Percentiles rank a stretch among this genome's conserved stretches.
Evolutionary conservation across 2,113 vertebrate genomes (phyloP).

Genomic region (Lucifuga dentata): DNA sequence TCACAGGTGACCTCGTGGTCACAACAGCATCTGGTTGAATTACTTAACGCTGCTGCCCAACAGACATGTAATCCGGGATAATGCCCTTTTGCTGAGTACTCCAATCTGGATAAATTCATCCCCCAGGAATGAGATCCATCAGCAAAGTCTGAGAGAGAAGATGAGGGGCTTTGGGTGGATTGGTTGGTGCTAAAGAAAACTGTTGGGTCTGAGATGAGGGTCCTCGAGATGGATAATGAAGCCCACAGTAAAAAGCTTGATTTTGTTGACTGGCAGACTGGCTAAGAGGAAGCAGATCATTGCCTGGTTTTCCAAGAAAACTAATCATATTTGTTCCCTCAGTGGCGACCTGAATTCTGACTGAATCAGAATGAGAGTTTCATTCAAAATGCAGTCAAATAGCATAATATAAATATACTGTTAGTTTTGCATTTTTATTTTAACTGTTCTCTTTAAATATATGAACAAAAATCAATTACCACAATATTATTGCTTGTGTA

Average conservation of each 20-base stretch:
- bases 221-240: slow-evolving; percentile 74
- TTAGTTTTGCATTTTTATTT: slow-evolving; percentile 18
- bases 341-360: slow-evolving; percentile 68
- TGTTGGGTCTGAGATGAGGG: slow-evolving; percentile 56
- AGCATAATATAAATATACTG: slow-evolving; percentile 8
- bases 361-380: slow-evolving; percentile 57
- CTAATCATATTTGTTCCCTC: slow-evolving; percentile 52
- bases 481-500: background rate
- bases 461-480: background rate
- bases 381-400: slow-evolving; percentile 30
- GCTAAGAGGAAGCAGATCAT: slow-evolving; percentile 58
- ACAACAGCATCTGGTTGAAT: slow-evolving; percentile 85
- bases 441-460: background rate
- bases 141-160: slow-evolving; percentile 56
- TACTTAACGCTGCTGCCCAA: slow-evolving; percentile 83
- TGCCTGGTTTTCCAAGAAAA: slow-evolving; percentile 74
- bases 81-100: slow-evolving; percentile 85
- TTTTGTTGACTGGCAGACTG: slow-evolving; percentile 67
- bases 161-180: slow-evolving; percentile 65
- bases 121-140: slow-evolving; percentile 77
- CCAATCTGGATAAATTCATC: slow-evolving; percentile 85
- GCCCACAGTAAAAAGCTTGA: slow-evolving; percentile 76
- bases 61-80: slow-evolving; percentile 86
- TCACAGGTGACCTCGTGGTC: slow-evolving; percentile 80
- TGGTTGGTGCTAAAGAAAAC: slow-evolving; percentile 69